These are phyloP conservation scores for Lagopus leucura DNA, from an alignment of 2,113 vertebrate genomes.

Conservation along the genomic window DNA sequence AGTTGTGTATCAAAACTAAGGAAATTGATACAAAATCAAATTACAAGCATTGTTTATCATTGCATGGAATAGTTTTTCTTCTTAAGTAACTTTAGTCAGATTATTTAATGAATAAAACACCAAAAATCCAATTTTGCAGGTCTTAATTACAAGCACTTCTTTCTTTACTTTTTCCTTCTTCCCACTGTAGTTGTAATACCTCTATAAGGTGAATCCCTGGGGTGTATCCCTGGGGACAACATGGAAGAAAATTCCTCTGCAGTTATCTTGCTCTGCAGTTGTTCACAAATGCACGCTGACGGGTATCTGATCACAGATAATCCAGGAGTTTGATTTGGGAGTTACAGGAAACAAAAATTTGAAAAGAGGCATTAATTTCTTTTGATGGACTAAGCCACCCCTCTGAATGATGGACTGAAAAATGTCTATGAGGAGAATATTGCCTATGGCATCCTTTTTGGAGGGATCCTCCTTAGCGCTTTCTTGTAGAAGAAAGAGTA, in stretches of 20 bases:
- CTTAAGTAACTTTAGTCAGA: background rate
- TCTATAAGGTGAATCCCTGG: background rate
- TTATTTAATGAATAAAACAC: background rate
- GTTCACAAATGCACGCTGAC: background rate
- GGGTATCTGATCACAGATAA: background rate
- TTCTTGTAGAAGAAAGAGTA: background rate
- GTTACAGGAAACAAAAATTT: background rate
- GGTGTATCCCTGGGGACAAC: background rate
- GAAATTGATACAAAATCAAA: background rate
- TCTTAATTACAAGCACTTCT: background rate
- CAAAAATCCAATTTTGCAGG: background rate
- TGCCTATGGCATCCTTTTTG: background rate
- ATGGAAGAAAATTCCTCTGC: background rate
- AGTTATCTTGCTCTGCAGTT: background rate
- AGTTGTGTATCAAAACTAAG: background rate
- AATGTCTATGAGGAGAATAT: background rate
- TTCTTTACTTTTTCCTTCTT: background rate
- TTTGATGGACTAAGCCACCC: background rate
- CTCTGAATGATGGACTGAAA: background rate
- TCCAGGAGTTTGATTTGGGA: background rate
- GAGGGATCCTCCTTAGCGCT: background rate
- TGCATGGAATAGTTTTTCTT: background rate
- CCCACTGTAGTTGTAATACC: background rate
- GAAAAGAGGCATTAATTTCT: background rate
- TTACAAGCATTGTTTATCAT: background rate